Base-by-base conservation (phyloP, 2,113 vertebrate species). In the Gobiocypris rarus region DNA sequence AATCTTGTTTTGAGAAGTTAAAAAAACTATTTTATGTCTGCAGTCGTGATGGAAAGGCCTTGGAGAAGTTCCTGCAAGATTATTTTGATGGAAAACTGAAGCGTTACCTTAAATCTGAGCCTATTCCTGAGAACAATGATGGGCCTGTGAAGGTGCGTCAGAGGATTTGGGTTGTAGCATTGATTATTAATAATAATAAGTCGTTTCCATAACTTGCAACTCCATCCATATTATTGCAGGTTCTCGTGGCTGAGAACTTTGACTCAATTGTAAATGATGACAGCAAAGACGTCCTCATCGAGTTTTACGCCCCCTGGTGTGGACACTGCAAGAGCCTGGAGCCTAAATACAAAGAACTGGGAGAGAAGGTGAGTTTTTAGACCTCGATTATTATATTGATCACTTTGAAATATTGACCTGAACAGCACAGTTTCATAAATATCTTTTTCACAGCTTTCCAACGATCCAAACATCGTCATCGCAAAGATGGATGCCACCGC, bases 401-500 rank as follows among this genome's bases (percentile, higher is more conserved):
- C 1, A 0, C 9, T 41, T 11, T 41, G 1, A 69, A 41, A 70
- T 70, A n/a, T 5, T 41, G 3, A 22, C 1, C 17, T 69, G 9
- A 69, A 69, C 1, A 2, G 52, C n/a, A n/a, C 17, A 0, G 3
- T 24, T 41, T n/a, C 22, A 15, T 59, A 41, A 59, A 58, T 59
- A 24, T 26, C 17, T 86, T 59, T 50, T 88, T 86, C 81, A 86
- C 87, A 99, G 98, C 94, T 99, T 38, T 91, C 93, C 80, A 88
- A 90, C 86, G 95, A 98, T 90, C 97, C 97, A 89, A 97, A 96
- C 84, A 91, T 99, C 2, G 34, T 99, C 85, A 95, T 99, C 87
- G 98, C 98, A 88, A 99, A 99, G 94, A 99, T 99, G 98, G 98
- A 99, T 2, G 98, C 98, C 77, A 99, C 98, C 86, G 97, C 98